Percentiles rank a stretch among this genome's conserved stretches.
These are phyloP conservation scores for Mus minutoides DNA, from an alignment of 2,797 vertebrate species.

Conservation along the genomic window DNA sequence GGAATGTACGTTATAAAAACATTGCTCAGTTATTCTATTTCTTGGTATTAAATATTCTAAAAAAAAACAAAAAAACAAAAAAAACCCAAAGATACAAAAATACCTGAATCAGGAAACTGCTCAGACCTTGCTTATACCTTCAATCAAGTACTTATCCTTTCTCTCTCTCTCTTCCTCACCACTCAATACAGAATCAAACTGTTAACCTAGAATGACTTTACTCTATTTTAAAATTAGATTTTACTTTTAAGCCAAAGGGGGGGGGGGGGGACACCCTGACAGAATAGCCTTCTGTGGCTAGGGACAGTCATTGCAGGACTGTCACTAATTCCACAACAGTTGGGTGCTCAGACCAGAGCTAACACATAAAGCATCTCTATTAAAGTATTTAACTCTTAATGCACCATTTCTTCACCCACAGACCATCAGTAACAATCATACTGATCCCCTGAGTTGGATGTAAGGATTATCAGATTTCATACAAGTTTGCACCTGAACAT, in stretches of 20 bases:
- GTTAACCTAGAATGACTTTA: slow-evolving; percentile 30
- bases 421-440: neutral
- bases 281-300: neutral
- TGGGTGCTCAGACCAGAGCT: neutral
- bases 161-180: neutral
- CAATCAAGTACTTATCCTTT: neutral
- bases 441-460: neutral
- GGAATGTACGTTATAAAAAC: neutral
- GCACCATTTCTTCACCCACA: neutral
- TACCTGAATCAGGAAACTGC: neutral
- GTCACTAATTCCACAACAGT: neutral
- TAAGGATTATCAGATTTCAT: neutral
- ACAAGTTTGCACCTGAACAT: neutral
- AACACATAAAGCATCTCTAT: neutral
- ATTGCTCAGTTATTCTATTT: slow-evolving; percentile 38
- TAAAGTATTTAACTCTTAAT: slow-evolving; percentile 36
- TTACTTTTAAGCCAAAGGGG: slow-evolving; percentile 48
- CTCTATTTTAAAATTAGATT: slow-evolving; percentile 14
- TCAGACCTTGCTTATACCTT: neutral
- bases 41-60: slow-evolving; percentile 51
- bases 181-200: slow-evolving; percentile 8
- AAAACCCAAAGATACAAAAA: slow-evolving; percentile 40
- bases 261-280: too few species aligned
- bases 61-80: neutral
- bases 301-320: neutral